Base-by-base conservation (phyloP, 2,113 vertebrate genomes). In the Tyto alba region DNA sequence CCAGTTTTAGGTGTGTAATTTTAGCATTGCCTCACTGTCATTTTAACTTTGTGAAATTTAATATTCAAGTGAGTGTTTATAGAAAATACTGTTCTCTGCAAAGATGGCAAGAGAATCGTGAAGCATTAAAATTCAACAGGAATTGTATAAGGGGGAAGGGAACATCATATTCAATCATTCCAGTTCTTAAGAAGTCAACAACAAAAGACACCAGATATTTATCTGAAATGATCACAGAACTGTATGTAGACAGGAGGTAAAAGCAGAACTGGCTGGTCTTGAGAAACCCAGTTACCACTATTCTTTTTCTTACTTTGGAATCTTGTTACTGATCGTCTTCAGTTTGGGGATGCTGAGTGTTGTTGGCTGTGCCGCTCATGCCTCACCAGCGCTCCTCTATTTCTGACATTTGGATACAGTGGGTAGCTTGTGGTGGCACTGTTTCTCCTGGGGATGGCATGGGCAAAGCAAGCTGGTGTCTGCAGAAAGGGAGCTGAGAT, bases 121-220 rank as follows among this genome's bases (percentile, higher is more conserved):
- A 91, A 69, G 32, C 48, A 69, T 93, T 95, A 88, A 89, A 95
- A 93, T 95, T 89, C 90, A 90, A 85, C 69, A 79, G 27, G 40
- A 89, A 21, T 71, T 90, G 36, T 95, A 80, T 83, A 56, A 92
- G n/a, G 52, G 60, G 73, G 75, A 77, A 66, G 56, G 50, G 38
- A 89, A 43, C 43, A 89, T 94, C 86, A 40, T 91, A 69, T 56
- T 92, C 73, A 92, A 36, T 92, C 41, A 34, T 87, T 41, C 64
- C 53, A 12, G 57, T 67, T 94, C 73, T 89, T 92, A 85, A 87
- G 83, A 75, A 92, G 80, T 72, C 80, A 87, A 59, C 73, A 80
- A 72, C 56, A 93, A 75, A 94, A 93, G 88, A 48, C 82, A 64
- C 9, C 20, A 52, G 34, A 81, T 96, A 88, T 94, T 96, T 90